Evolutionary conservation across 2,797 vertebrate genomes (phyloP).

Genomic region (Megaceryle alcyon): DNA sequence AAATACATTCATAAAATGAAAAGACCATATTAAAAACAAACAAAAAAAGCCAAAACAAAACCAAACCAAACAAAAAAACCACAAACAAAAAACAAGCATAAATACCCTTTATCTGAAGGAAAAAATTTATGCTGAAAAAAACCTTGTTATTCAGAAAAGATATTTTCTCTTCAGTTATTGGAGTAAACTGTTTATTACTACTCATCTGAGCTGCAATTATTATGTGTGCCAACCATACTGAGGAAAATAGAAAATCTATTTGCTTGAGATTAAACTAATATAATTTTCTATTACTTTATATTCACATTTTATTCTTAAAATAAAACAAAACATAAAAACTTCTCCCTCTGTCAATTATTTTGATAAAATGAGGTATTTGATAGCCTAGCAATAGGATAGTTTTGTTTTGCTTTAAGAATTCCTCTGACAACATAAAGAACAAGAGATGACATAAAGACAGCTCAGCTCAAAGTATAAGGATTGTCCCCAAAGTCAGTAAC

Average conservation of each 20-base stretch:
- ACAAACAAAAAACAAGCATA: background rate
- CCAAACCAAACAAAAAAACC: no score
- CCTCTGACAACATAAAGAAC: background rate
- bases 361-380: background rate
- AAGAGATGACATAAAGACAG: background rate
- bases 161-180: background rate
- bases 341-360: background rate
- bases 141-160: background rate
- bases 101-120: background rate
- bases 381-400: background rate
- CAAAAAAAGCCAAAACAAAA: no score
- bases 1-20: background rate
- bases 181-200: background rate
- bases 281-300: background rate
- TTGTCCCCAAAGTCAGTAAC: background rate
- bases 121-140: background rate
- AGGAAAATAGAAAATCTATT: background rate
- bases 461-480: background rate
- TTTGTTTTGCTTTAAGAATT: background rate
- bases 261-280: background rate
- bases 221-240: background rate
- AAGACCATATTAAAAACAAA: accelerated
- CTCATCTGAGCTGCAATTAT: background rate
- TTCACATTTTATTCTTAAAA: background rate
- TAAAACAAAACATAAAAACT: background rate